A percentile compares a stretch with the other conserved stretches of the same genome.
phyloP scores from a whole-genome alignment of 2,113 vertebrate genomes.

The Ciconia maguari region DNA sequence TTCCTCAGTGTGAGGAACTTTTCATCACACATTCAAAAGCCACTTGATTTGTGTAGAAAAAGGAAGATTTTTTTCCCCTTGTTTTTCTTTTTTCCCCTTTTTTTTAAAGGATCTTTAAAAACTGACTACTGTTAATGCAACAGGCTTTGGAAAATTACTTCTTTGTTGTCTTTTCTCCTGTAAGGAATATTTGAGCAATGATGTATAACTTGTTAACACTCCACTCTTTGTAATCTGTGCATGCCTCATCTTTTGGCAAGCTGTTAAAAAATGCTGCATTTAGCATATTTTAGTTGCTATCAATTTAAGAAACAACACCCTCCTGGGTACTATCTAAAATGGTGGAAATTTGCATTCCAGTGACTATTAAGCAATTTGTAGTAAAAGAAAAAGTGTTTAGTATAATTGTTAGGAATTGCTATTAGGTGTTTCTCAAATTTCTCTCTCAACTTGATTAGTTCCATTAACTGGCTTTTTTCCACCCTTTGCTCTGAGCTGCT shows the following conservation, averaged over 20 bases:
- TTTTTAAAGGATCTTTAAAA: background rate
- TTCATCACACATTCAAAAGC: background rate
- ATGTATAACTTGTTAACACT: background rate
- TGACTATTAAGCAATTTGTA: slow-evolving; percentile 24
- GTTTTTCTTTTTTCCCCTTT: no score
- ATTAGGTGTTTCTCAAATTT: background rate
- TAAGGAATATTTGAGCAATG: background rate
- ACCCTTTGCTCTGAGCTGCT: background rate
- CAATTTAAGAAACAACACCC: background rate
- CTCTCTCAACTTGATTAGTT: slow-evolving; percentile 3
- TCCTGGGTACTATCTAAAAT: background rate
- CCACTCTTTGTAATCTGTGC: background rate
- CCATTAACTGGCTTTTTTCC: background rate
- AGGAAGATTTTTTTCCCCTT: background rate
- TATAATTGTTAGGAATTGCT: background rate
- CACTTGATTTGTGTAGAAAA: background rate
- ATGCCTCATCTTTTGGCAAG: background rate
- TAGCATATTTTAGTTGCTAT: background rate
- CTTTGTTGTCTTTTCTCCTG: background rate
- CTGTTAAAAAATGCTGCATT: background rate
- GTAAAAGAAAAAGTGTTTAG: background rate
- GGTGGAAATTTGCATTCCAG: background rate
- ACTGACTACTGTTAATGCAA: background rate
- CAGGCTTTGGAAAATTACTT: background rate
- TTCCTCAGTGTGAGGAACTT: background rate